These are phyloP conservation scores for Trematomus bernacchii DNA, from an alignment of 2,797 vertebrate species.

Conservation along the genomic window DNA sequence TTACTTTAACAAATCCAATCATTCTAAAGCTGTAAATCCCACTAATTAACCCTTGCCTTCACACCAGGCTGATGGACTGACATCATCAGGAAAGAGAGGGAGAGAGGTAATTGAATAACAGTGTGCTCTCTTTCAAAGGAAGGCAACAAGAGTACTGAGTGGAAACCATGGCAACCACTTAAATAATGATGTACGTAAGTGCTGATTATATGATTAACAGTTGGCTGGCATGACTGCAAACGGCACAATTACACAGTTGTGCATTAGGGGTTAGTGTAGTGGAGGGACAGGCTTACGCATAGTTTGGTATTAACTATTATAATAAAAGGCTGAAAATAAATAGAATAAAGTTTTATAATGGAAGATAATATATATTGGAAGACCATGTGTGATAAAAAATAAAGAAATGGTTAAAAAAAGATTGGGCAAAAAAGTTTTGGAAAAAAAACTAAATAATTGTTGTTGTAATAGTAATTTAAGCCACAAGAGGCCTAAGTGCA, in stretches of 20 bases:
- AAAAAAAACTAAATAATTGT: too few species aligned
- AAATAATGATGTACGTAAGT: constrained; percentile 12
- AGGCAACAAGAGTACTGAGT: not conserved
- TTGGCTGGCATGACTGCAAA: not conserved
- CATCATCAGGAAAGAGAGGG: not conserved
- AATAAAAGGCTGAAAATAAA: too few species aligned
- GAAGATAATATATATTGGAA: too few species aligned
- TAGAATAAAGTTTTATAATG: too few species aligned
- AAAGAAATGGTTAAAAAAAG: too few species aligned
- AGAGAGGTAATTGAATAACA: not conserved
- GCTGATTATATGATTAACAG: constrained; percentile 13
- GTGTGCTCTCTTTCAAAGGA: not conserved
- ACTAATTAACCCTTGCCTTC: constrained; percentile 72
- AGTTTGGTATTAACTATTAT: too few species aligned
- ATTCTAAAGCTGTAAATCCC: constrained; percentile 65
- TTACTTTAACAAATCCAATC: constrained; percentile 68
- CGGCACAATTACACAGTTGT: not conserved
- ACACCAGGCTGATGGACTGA: constrained; percentile 61
- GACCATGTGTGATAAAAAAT: too few species aligned
- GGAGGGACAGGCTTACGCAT: not conserved
- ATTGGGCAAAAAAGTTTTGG: too few species aligned
- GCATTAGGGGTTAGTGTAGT: not conserved
- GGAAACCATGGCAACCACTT: constrained; percentile 13
- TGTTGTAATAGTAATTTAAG: too few species aligned
- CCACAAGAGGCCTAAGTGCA: too few species aligned